Conservation (phyloP, 2,113 vertebrate species). For the Psilopsiagon aymara region DNA sequence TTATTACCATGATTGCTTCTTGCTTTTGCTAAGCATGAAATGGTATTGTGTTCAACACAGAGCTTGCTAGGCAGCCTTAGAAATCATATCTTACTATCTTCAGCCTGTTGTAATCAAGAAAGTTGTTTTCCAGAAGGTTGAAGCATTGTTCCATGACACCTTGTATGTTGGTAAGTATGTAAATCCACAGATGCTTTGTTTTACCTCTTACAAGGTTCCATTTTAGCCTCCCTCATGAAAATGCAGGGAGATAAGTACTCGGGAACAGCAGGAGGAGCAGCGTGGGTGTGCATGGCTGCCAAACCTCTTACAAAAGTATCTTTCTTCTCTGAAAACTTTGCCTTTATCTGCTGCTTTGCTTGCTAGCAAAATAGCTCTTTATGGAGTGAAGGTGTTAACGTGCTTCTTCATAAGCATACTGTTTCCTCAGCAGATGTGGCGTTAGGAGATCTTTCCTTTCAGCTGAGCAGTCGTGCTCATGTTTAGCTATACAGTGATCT, state of each 20-base stretch:
- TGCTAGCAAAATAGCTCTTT: not conserved
- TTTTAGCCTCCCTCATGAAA: conserved; percentile 16
- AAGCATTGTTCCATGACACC: not conserved
- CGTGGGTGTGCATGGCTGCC: not conserved
- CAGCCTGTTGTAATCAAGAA: not conserved
- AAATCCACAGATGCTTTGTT: not conserved
- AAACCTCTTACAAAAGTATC: not conserved
- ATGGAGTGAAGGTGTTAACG: not conserved
- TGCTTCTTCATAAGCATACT: not conserved
- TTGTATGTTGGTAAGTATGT: not conserved
- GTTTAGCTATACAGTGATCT: not conserved
- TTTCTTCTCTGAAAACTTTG: not conserved
- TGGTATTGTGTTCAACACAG: not conserved
- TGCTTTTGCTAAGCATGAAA: not conserved
- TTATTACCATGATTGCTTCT: not conserved
- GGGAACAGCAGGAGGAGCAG: not conserved
- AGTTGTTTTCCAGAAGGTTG: not conserved
- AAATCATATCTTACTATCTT: not conserved
- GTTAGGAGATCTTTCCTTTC: not conserved
- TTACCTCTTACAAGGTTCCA: not conserved
- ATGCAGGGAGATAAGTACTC: not conserved
- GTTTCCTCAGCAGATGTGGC: not conserved
- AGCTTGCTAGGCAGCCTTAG: not conserved
- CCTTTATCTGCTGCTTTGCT: not conserved
- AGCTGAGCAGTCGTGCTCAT: not conserved